Conservation (phyloP, 2,797 vertebrate genomes). For the Adrianichthys oophorus region DNA sequence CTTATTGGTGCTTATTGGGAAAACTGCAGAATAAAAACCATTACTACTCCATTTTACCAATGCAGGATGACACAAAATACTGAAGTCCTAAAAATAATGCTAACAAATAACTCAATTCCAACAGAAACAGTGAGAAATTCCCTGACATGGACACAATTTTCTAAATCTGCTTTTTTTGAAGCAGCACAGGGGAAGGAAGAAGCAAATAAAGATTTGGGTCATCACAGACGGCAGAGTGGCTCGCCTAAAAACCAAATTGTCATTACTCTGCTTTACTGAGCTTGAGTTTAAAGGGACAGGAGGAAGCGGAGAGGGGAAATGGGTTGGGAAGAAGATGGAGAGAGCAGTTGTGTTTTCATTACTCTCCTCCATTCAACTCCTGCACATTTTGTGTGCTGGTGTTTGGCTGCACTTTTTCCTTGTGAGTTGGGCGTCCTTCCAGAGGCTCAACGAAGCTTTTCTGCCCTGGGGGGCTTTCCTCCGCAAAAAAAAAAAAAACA, state of each 20-base stretch:
- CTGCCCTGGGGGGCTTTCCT: constrained; percentile 38
- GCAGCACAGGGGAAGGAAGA: constrained; percentile 8
- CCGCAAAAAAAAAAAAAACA: constrained; percentile 19
- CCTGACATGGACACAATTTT: constrained; percentile 38
- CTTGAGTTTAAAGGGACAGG: constrained; percentile 46
- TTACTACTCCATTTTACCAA: constrained; percentile 10
- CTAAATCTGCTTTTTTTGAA: constrained; percentile 28
- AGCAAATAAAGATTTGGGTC: constrained; percentile 62
- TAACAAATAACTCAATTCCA: constrained; percentile 33
- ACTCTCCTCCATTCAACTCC: constrained; percentile 55
- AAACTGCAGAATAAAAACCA: constrained; percentile 4
- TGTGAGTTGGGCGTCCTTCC: constrained; percentile 50
- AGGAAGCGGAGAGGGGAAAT: constrained; percentile 63
- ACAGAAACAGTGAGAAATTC: constrained; percentile 38
- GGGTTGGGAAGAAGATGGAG: constrained; percentile 52
- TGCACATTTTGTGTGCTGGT: constrained; percentile 58
- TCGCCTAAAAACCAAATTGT: constrained; percentile 63
- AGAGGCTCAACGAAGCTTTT: constrained; percentile 46
- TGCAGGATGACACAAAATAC: constrained; percentile 19
- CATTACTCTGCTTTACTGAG: constrained; percentile 65
- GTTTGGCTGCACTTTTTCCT: constrained; percentile 32
- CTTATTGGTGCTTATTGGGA: constrained; percentile 6
- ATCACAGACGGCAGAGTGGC: constrained; percentile 64
- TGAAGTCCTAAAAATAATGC: background rate
- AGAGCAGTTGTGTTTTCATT: constrained; percentile 59